Conservation (phyloP, 2,113 vertebrate genomes). For the Chlamydotis undulata region DNA sequence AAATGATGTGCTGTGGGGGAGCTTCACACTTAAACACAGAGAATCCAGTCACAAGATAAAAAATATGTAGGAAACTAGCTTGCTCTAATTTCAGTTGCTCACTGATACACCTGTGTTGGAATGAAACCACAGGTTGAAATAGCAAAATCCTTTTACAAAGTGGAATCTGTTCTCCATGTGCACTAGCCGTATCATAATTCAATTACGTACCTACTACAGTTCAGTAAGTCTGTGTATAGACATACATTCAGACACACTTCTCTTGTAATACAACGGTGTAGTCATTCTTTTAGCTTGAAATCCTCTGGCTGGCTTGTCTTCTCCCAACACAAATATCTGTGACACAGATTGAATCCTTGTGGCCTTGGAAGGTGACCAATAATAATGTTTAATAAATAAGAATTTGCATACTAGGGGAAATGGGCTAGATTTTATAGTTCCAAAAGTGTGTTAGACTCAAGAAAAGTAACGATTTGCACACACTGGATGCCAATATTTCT, state of each 20-base stretch:
- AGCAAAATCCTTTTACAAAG: not conserved
- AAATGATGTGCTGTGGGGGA: not conserved
- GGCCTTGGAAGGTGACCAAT: not conserved
- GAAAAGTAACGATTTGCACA: not conserved
- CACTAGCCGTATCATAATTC: not conserved
- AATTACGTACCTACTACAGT: not conserved
- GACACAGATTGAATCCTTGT: not conserved
- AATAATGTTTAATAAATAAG: not conserved
- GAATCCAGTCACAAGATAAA: not conserved
- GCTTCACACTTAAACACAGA: not conserved
- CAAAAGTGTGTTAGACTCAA: not conserved
- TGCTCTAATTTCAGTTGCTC: not conserved
- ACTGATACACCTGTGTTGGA: not conserved
- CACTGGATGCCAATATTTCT: not conserved
- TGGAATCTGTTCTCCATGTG: not conserved
- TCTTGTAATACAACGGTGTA: not conserved
- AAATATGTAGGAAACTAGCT: not conserved
- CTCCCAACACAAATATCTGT: not conserved
- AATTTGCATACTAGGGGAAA: not conserved
- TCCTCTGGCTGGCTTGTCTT: not conserved
- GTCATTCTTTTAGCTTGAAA: not conserved
- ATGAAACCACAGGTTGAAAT: not conserved
- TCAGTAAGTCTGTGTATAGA: not conserved
- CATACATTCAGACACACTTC: not conserved
- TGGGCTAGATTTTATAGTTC: not conserved